Evolutionary conservation across 2,888 invertebrate species (phyloP).

Genomic region (Acleris laterana): DNA sequence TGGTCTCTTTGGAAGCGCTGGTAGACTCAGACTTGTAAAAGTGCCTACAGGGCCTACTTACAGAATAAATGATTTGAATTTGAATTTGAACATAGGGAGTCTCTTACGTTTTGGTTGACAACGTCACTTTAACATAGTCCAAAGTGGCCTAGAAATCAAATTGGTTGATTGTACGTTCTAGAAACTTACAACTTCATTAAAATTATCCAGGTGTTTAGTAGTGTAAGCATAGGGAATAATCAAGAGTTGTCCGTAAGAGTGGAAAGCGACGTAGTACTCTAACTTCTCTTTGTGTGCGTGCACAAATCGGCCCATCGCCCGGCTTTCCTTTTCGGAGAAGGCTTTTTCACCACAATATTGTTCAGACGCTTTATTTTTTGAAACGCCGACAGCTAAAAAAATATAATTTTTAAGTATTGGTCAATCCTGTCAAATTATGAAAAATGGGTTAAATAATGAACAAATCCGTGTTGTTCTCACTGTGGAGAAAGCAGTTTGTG

Average conservation of each 20-base stretch:
- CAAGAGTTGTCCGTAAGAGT: constrained; percentile 82
- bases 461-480: no score
- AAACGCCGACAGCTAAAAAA: constrained; percentile 28
- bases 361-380: background rate
- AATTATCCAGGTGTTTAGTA: constrained; percentile 55
- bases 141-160: no score
- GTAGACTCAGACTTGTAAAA: no score
- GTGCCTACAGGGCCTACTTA: no score
- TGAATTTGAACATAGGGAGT: no score
- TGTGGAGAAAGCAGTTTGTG: no score
- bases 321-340: constrained; percentile 68
- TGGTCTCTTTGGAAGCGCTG: no score
- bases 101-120: no score
- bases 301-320: constrained; percentile 55
- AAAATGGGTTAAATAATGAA: no score
- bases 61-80: no score
- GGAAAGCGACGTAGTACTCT: constrained; percentile 76
- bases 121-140: no score
- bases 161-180: no score
- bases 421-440: background rate
- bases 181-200: constrained; percentile 41
- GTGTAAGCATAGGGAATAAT: constrained; percentile 74
- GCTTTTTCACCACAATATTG: constrained; percentile 59
- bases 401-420: background rate
- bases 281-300: constrained; percentile 38